Base-by-base conservation (phyloP, 2,888 invertebrate genomes). In the Drosophila antonietae region DNA sequence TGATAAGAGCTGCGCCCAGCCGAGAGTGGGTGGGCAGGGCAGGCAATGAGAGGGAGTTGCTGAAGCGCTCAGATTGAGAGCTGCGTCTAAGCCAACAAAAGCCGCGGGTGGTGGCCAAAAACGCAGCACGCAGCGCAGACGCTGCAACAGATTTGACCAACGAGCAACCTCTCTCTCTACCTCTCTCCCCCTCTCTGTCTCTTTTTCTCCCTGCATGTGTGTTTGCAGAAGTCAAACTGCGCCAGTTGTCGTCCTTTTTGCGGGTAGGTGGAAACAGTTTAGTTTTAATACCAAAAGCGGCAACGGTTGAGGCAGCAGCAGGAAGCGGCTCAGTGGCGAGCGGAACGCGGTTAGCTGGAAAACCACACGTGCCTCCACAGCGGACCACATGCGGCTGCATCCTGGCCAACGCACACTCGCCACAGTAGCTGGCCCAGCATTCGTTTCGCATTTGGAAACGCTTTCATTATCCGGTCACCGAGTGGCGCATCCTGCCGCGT, bases 401-500 rank as follows among this genome's bases (percentile, higher is more conserved):
- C 73, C 70, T 75, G 78, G 70, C 47, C 62, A 57, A 55, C 37
- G 41, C 78, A 77, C 79, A 75, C 85, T 73, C 61, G 83, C 88
- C 80, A 90, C 90, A 88, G 90, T 90, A 90, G 90, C 90, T 60
- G 71, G 51, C 68, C 57, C n/a, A 68, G 79, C 91, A 90, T 90
- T 90, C 90, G 90, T 81, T 90, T 91, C 90, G 91, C 90, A 90
- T 90, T 90, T 90, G 90, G 90, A 87, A 90, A 87, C 90, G 85
- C 88, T 90, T 90, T 87, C 91, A 90, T 90, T 91, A 90, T 77
- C 75, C 78, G 72, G 47, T 73, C 55, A 62, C 63, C 58, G 73
- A 69, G 73, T 76, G 88, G 70, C 70, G 75, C 80, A 86, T 90
- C 86, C 90, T 90, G 86, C 84, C 53, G 46, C 67, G 64, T 53